A percentile compares a stretch with the other conserved stretches of the same genome.
Evolutionary conservation across 2,888 invertebrate species (phyloP).

Genomic region (Agriopis leucophaearia): DNA sequence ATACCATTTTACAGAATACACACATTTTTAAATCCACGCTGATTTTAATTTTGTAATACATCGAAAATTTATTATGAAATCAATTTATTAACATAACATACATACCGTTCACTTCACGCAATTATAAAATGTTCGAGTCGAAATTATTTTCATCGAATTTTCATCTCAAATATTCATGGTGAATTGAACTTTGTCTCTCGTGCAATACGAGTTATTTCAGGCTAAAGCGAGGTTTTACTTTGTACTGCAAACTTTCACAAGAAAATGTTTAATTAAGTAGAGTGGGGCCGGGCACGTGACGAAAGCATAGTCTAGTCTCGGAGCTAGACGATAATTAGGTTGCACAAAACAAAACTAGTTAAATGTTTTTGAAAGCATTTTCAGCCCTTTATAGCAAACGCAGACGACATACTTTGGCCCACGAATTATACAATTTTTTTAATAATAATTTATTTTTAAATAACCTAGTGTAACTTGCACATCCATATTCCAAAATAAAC

Average conservation of each 20-base stretch:
- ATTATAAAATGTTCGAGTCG: slow-evolving; percentile 23
- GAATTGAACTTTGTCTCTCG: slow-evolving; percentile 1
- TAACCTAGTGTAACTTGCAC: too few relatives aligned
- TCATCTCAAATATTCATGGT: not conserved
- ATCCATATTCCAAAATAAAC: too few relatives aligned
- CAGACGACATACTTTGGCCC: not conserved
- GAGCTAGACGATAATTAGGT: slow-evolving; percentile 63
- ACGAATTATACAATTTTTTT: too few relatives aligned
- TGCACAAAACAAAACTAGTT: slow-evolving; percentile 57
- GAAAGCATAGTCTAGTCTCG: slow-evolving; percentile 58
- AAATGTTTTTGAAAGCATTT: slow-evolving; percentile 41
- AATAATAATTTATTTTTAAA: too few relatives aligned
- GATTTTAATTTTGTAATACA: not conserved
- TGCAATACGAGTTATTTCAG: slow-evolving; percentile 13
- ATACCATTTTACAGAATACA: too few relatives aligned
- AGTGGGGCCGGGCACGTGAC: slow-evolving; percentile 64
- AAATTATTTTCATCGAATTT: slow-evolving; percentile 25
- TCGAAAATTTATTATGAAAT: not conserved
- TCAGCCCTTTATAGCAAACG: slow-evolving; percentile 17
- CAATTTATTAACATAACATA: slow-evolving; percentile 7
- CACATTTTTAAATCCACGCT: too few relatives aligned
- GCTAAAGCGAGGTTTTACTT: slow-evolving; percentile 4
- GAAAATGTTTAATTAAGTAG: slow-evolving; percentile 73
- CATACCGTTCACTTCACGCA: slow-evolving; percentile 17
- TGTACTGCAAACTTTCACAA: slow-evolving; percentile 52